phyloP scores from a whole-genome alignment of 2,888 invertebrate genomes.

The Aphidius colemani region DNA sequence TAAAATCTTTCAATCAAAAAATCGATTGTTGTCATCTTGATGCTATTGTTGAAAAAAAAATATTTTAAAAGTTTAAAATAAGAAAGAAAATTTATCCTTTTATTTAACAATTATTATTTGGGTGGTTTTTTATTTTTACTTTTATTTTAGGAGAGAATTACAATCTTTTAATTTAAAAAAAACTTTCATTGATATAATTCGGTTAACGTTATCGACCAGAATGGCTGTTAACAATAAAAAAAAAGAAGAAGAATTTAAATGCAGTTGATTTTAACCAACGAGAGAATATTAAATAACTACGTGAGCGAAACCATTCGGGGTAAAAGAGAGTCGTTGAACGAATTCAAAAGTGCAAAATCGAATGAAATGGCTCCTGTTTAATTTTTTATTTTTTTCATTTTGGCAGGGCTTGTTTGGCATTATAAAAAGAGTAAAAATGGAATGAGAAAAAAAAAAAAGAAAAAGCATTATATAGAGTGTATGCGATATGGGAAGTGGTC shows the following conservation, averaged over 20 bases:
- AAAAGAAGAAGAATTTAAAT: constrained; percentile 8
- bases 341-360: constrained; percentile 15
- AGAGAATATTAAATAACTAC: constrained; percentile 16
- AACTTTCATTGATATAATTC: constrained; percentile 9
- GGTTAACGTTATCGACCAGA: constrained; percentile 7
- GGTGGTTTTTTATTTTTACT: background rate
- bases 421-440: constrained; percentile 22
- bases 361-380: constrained; percentile 18
- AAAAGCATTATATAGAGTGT: constrained; percentile 17
- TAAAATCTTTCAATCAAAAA: constrained; percentile 29
- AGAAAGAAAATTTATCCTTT: no score
- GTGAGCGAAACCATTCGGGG: background rate
- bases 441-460: constrained; percentile 20
- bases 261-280: constrained; percentile 11
- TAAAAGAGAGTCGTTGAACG: background rate
- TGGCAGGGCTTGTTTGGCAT: constrained; percentile 11
- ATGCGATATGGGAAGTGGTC: constrained; percentile 2
- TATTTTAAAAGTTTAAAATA: background rate
- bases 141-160: background rate
- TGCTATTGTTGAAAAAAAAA: background rate
- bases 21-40: constrained; percentile 37
- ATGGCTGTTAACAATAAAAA: constrained; percentile 1
- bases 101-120: no score
- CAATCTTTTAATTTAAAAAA: background rate
- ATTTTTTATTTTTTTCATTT: background rate